A percentile compares a stretch with the other conserved stretches of the same genome.
Conservation (phyloP, 2,113 vertebrate genomes). For the Phyllostomus discolor region DNA sequence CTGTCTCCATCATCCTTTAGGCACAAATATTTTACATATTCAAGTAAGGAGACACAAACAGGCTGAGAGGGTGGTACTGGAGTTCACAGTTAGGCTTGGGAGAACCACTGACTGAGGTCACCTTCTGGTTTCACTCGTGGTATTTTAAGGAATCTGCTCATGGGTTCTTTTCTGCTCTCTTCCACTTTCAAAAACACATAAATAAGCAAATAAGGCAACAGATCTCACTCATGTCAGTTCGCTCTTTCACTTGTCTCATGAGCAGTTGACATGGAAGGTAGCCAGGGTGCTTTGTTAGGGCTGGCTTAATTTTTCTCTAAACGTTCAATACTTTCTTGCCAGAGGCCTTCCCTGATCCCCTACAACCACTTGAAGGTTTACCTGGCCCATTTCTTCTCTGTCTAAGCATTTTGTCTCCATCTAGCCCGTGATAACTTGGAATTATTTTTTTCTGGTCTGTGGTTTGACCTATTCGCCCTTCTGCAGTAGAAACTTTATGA, state of each 20-base stretch:
- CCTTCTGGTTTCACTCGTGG: not conserved
- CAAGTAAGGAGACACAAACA: not conserved
- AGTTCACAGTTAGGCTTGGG: not conserved
- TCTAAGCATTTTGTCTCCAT: not conserved
- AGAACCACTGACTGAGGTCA: not conserved
- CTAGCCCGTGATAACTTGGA: not conserved
- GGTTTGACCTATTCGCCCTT: not conserved
- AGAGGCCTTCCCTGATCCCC: not conserved
- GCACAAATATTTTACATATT: constrained; percentile 33
- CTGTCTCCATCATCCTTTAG: not conserved
- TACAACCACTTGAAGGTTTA: not conserved
- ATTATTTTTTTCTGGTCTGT: not conserved
- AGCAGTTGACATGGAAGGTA: not conserved
- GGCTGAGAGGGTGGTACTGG: not conserved
- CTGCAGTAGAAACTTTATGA: not conserved
- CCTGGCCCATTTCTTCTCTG: not conserved
- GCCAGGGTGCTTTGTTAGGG: not conserved
- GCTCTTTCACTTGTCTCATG: not conserved
- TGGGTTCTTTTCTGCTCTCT: not conserved
- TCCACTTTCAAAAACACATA: not conserved
- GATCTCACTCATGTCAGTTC: not conserved
- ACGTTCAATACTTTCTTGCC: not conserved
- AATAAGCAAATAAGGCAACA: not conserved
- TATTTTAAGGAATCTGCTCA: not conserved
- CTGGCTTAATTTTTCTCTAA: not conserved